Conservation (phyloP, 2,113 vertebrate genomes). For the Menura novaehollandiae region DNA sequence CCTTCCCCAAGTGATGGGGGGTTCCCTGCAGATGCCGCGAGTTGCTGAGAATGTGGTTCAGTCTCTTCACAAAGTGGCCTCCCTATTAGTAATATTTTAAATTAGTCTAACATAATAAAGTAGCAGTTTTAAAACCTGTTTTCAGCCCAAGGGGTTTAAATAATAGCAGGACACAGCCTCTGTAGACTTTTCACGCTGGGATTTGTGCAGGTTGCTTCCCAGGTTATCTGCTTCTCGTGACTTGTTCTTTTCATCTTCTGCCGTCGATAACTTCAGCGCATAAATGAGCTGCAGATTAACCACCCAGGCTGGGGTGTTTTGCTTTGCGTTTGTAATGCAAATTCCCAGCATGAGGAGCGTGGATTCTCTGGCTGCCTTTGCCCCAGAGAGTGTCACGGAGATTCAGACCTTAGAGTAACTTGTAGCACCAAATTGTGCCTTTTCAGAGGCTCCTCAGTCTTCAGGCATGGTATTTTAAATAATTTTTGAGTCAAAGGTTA, state of each 20-base stretch:
- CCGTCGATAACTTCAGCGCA: neutral
- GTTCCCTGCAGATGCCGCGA: neutral
- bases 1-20: neutral
- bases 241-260: neutral
- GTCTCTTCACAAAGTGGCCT: neutral
- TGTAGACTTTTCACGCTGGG: neutral
- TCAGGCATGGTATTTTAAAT: neutral
- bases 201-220: neutral
- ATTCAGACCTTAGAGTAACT: neutral
- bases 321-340: neutral
- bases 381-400: neutral
- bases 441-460: neutral
- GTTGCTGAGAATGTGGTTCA: accelerated
- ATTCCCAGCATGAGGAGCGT: neutral
- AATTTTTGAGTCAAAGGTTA: neutral
- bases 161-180: neutral
- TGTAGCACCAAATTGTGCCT: neutral
- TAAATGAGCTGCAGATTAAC: neutral
- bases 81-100: neutral
- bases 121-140: neutral
- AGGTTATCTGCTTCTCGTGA: neutral
- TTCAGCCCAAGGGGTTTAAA: neutral
- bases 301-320: neutral
- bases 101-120: neutral
- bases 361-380: neutral